Conservation (phyloP, 2,888 invertebrate species). For the Chorisops tibialis region DNA sequence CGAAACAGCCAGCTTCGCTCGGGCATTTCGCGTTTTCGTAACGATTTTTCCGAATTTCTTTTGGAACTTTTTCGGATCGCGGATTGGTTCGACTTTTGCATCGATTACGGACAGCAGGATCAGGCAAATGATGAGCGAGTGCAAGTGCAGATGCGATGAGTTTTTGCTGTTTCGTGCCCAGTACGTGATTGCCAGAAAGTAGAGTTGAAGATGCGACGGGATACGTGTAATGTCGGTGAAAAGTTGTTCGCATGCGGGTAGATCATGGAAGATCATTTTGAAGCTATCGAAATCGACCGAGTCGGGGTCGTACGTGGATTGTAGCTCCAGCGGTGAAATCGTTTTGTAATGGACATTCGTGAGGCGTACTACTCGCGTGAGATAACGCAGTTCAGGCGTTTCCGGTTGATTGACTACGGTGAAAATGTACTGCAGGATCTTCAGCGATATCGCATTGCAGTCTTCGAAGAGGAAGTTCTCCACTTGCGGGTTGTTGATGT, state of each 20-base stretch:
- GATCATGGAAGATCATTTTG: slow-evolving; percentile 38
- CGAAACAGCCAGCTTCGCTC: slow-evolving; percentile 34
- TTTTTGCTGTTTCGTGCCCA: slow-evolving; percentile 47
- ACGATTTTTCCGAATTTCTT: slow-evolving; percentile 45
- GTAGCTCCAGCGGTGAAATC: slow-evolving; percentile 36
- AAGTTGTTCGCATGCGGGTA: slow-evolving; percentile 37
- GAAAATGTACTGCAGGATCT: slow-evolving; percentile 62
- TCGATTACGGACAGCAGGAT: slow-evolving; percentile 46
- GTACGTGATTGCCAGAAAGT: slow-evolving; percentile 46
- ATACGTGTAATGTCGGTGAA: slow-evolving; percentile 41
- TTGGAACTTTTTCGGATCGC: slow-evolving; percentile 42
- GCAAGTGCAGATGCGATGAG: slow-evolving; percentile 44
- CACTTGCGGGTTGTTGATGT: slow-evolving; percentile 67
- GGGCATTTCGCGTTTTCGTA: slow-evolving; percentile 42
- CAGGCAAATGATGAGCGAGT: slow-evolving; percentile 44
- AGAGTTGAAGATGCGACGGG: slow-evolving; percentile 44
- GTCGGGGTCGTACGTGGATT: slow-evolving; percentile 34
- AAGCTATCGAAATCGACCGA: slow-evolving; percentile 41
- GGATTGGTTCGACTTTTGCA: slow-evolving; percentile 45
- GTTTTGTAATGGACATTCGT: slow-evolving; percentile 46
- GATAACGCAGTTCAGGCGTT: slow-evolving; percentile 42
- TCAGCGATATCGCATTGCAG: slow-evolving; percentile 59
- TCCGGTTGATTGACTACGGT: slow-evolving; percentile 46
- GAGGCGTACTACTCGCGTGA: slow-evolving; percentile 44
- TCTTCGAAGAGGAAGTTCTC: slow-evolving; percentile 64